phyloP scores from a whole-genome alignment of 2,113 vertebrate genomes.

The Gobio gobio region DNA sequence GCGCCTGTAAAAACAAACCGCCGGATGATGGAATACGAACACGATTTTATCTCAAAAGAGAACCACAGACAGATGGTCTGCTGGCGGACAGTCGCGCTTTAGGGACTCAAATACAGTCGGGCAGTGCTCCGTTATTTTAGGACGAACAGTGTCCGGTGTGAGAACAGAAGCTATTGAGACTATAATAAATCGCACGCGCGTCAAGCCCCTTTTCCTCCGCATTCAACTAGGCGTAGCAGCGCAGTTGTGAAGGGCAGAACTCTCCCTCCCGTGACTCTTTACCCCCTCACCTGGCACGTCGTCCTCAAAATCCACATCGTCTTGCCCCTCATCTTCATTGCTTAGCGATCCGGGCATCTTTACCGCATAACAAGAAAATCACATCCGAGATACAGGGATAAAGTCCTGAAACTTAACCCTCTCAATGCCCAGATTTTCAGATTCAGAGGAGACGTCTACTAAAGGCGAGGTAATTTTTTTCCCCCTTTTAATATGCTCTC shows the following conservation, averaged over 20 bases:
- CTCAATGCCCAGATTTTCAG: conserved; percentile 60
- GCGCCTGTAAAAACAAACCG: conserved; percentile 19
- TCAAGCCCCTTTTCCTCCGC: conserved; percentile 79
- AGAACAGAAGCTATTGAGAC: conserved; percentile 32
- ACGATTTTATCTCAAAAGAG: neutral
- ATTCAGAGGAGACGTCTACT: conserved; percentile 52
- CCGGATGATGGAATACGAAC: neutral
- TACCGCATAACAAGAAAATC: conserved; percentile 75
- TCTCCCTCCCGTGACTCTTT: conserved; percentile 64
- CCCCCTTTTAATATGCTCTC: conserved; percentile 19
- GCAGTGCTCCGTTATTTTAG: conserved; percentile 17
- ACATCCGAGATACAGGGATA: conserved; percentile 71
- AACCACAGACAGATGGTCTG: conserved; percentile 22
- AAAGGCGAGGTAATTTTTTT: conserved; percentile 42
- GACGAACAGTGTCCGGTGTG: conserved; percentile 18
- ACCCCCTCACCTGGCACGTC: conserved; percentile 83
- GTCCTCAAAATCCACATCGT: conserved; percentile 86
- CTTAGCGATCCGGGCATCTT: conserved; percentile 86
- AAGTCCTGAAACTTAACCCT: conserved; percentile 78
- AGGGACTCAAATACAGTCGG: conserved; percentile 19
- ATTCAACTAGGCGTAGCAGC: conserved; percentile 76
- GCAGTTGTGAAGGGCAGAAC: conserved; percentile 74
- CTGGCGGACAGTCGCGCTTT: conserved; percentile 18
- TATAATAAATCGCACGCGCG: conserved; percentile 57
- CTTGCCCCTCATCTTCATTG: conserved; percentile 84